Conservation (phyloP, 2,888 invertebrate genomes). For the Argynnis bischoffii region DNA sequence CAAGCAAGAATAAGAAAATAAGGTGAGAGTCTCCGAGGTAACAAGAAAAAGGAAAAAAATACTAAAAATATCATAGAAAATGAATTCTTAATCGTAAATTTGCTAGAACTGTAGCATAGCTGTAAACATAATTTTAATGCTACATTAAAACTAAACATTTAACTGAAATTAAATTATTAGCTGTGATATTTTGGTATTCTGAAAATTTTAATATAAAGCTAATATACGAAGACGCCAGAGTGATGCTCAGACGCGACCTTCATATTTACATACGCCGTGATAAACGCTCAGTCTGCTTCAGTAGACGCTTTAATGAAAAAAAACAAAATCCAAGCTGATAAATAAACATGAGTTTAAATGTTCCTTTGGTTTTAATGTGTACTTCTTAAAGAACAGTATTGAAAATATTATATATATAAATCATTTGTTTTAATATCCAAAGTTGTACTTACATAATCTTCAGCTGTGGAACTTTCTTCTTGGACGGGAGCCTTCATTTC, state of each 20-base stretch:
- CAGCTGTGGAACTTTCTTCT: slow-evolving; percentile 27
- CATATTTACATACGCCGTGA: slow-evolving; percentile 17
- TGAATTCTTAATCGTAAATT: no score
- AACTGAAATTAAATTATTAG: no score
- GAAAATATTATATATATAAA: no score
- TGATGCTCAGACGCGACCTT: not conserved
- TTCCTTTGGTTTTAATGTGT: not conserved
- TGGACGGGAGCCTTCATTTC: slow-evolving; percentile 50
- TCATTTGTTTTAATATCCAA: not conserved
- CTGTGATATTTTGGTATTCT: not conserved
- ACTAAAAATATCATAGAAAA: no score
- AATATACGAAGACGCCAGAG: not conserved
- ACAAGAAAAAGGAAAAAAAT: no score
- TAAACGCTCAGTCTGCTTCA: slow-evolving; percentile 2
- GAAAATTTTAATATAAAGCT: slow-evolving; percentile 9
- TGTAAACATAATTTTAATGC: no score
- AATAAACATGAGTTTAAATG: not conserved
- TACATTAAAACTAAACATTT: no score
- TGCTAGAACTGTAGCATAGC: no score
- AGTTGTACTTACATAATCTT: slow-evolving; percentile 29
- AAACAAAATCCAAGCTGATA: not conserved
- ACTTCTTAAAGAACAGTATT: not conserved
- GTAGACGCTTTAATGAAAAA: not conserved
- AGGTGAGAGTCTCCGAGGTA: no score
- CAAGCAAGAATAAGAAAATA: no score